phyloP scores from a whole-genome alignment of 2,888 invertebrate genomes.

The Nomada fabriciana region DNA sequence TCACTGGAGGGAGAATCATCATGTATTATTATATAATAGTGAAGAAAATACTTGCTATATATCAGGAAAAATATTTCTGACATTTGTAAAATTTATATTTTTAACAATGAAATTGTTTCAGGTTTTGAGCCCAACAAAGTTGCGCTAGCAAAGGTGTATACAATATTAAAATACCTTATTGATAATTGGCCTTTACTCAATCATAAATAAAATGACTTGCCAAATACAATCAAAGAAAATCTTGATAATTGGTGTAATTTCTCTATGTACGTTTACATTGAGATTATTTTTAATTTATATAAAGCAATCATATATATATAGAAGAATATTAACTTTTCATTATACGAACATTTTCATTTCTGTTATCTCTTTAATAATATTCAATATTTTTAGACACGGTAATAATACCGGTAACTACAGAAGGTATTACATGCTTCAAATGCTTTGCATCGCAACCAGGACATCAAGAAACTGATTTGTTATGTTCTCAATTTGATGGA shows the following conservation, averaged over 20 bases:
- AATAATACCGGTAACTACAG: slow-evolving; percentile 53
- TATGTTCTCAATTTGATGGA: slow-evolving; percentile 92
- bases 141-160: slow-evolving; percentile 8
- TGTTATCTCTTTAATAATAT: neutral
- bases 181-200: slow-evolving; percentile 6
- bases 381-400: slow-evolving; percentile 30
- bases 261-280: slow-evolving; percentile 46
- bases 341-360: slow-evolving; percentile 1
- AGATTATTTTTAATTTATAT: slow-evolving; percentile 21
- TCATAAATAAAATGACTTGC: slow-evolving; percentile 33
- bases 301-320: too few species aligned
- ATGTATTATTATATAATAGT: neutral
- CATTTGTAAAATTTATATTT: neutral
- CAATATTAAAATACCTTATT: slow-evolving; percentile 5
- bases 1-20: too few species aligned
- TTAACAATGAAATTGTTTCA: slow-evolving; percentile 43
- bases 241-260: slow-evolving; percentile 18
- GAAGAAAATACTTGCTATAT: neutral
- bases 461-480: slow-evolving; percentile 87
- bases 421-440: slow-evolving; percentile 90
- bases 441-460: slow-evolving; percentile 88
- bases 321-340: neutral
- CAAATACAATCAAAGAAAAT: slow-evolving; percentile 17
- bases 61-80: neutral
- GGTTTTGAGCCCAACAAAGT: slow-evolving; percentile 24